Base-by-base conservation (phyloP, 30 jellyfish, hydroid and myxozoan species). In the Rhopilema esculentum region DNA sequence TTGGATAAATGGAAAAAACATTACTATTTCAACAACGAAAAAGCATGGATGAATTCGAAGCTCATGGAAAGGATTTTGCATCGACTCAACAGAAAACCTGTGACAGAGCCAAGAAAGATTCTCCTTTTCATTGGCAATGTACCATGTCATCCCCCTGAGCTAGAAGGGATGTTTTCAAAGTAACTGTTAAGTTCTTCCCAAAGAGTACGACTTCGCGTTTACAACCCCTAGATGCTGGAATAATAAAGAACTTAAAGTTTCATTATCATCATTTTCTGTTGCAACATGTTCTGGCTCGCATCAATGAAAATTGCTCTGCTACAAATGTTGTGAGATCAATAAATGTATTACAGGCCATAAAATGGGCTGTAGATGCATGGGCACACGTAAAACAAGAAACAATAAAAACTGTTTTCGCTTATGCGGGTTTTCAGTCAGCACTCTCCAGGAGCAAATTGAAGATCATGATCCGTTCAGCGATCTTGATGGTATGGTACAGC, bases 41-140 rank as follows among this genome's bases (percentile, higher is more conserved):
- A 88, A 66, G 94, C 96, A 8, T 88, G 96, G 88, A 78, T 80
- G 94, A 78, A n/a, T 16, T 26, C 81, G 49, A 95, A 88, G 25
- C 66, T 88, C 20, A 49, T 87, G 89, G 92, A 64, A 67, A 67
- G 68, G 26, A 85, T 79, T 49, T 64, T 88, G 63, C 31, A 29
- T 26, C 50, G 49, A 21, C 79, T 87, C 30, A 87, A 87, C 96
- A 49, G 63, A 18, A 66, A 4, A 27, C 26, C 79, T 33, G 18
- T 27, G 24, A 17, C 15, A 19, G 33, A 62, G 57, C 50, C 24
- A 12, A 27, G 94, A n/a, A n/a, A n/a, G n/a, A n/a, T n/a, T n/a
- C n/a, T n/a, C n/a, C n/a, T n/a, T n/a, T n/a, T n/a, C 53, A 29
- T 88, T 24, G 96, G 79, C 88, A 65, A 88, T 57, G 93, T 95